Base-by-base conservation (phyloP, 2,888 invertebrate genomes). In the Phalera bucephala region DNA sequence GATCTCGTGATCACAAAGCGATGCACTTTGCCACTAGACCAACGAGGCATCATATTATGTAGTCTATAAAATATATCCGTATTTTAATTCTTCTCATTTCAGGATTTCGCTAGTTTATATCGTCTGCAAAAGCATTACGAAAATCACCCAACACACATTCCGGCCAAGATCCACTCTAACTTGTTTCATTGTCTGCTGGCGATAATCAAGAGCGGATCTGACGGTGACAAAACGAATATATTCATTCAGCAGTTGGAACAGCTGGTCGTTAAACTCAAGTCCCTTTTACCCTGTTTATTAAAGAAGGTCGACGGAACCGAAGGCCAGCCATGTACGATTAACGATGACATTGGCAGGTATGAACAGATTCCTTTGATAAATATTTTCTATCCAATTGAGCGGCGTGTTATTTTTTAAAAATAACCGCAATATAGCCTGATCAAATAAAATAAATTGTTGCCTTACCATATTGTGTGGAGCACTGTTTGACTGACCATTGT, bases 41-140 rank as follows among this genome's bases (percentile, higher is more conserved):
- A n/a, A n/a, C n/a, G n/a, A n/a, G n/a, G n/a, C n/a, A n/a, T n/a
- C n/a, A n/a, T n/a, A n/a, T n/a, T n/a, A n/a, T n/a, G n/a, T n/a
- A n/a, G n/a, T n/a, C n/a, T n/a, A n/a, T n/a, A n/a, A n/a, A n/a
- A n/a, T n/a, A n/a, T n/a, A n/a, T n/a, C n/a, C n/a, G n/a, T n/a
- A n/a, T n/a, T n/a, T n/a, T n/a, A n/a, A n/a, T n/a, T n/a, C n/a
- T n/a, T n/a, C n/a, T n/a, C 13, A 9, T 62, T 66, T 4, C 69
- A 89, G 88, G 85, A 85, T 45, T 85, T 86, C 43, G 67, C 70
- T 44, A 86, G 81, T 34, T 49, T 87, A 4, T 86, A 85, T 46
- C 73, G 81, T 6, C 69, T 88, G 0, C 85, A 87, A 41, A 77
- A 84, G 31, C 87, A 88, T 53, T 86, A 87, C 22, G 84, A 86